Conservation (phyloP, 92 coral and sea anemone genomes). For the Montipora capitata region DNA sequence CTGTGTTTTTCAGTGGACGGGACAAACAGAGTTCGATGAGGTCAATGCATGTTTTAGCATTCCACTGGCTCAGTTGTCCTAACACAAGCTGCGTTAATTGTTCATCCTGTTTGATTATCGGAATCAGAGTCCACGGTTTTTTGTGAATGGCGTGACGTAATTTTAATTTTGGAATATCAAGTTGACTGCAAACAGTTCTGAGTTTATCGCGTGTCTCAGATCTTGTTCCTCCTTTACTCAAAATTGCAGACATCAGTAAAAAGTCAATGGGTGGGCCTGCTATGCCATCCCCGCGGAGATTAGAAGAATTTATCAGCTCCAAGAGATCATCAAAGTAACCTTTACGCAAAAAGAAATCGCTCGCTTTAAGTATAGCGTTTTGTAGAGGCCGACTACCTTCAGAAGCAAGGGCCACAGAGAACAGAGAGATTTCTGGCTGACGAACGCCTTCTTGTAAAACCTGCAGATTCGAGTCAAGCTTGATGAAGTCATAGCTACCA, state of each 20-base stretch:
- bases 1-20: constrained; percentile 79
- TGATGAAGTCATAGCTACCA: constrained; percentile 82
- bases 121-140: constrained; percentile 87
- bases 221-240: constrained; percentile 83
- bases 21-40: constrained; percentile 86
- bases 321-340: constrained; percentile 88
- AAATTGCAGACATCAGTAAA: constrained; percentile 83
- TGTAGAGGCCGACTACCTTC: constrained; percentile 77
- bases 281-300: constrained; percentile 82
- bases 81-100: constrained; percentile 86
- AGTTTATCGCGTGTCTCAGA: constrained; percentile 64
- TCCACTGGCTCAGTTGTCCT: constrained; percentile 82
- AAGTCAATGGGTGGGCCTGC: constrained; percentile 84
- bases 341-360: constrained; percentile 85
- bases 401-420: constrained; percentile 77
- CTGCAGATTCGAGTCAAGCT: constrained; percentile 69
- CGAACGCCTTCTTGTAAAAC: constrained; percentile 39
- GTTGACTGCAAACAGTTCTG: constrained; percentile 50
- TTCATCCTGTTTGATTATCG: constrained; percentile 80
- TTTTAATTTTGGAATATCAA: constrained; percentile 79
- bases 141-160: constrained; percentile 81
- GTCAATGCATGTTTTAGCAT: constrained; percentile 83
- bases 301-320: constrained; percentile 82
- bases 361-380: constrained; percentile 78
- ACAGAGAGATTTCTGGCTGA: constrained; percentile 78